Conservation (phyloP, 2,797 vertebrate genomes). For the Tolypeutes matacus region DNA sequence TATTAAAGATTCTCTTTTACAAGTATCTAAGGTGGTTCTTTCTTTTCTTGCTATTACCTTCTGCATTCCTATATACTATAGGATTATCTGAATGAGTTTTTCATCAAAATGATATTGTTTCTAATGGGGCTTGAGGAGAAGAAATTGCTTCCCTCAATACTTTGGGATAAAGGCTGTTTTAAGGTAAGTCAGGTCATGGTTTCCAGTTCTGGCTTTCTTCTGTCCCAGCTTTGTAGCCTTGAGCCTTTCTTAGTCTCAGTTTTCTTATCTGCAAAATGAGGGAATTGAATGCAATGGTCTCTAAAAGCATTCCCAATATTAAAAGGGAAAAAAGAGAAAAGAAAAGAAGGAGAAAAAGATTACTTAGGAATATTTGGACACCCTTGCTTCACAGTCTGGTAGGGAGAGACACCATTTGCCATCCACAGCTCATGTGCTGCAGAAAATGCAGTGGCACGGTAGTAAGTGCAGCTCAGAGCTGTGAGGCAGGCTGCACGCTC, state of each 20-base stretch:
- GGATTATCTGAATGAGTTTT: not conserved
- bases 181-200: not conserved
- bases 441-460: not conserved
- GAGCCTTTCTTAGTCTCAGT: not conserved
- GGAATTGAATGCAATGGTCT: not conserved
- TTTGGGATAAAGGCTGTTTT: not conserved
- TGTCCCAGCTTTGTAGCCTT: not conserved
- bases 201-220: constrained; percentile 10
- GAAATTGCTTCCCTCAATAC: not conserved
- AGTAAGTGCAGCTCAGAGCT: not conserved
- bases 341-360: not conserved
- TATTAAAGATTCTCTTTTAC: not conserved
- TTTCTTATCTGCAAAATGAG: constrained; percentile 59
- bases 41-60: not conserved
- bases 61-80: not conserved
- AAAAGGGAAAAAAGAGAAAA: not conserved
- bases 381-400: not conserved
- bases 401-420: constrained; percentile 41
- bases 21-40: not conserved
- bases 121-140: not conserved
- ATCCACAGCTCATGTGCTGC: not conserved
- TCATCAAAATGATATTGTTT: constrained; percentile 15
- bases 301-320: not conserved
- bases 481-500: not conserved
- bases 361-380: not conserved